phyloP scores from a whole-genome alignment of 2,888 invertebrate species.

The Octonoba sinensis region DNA sequence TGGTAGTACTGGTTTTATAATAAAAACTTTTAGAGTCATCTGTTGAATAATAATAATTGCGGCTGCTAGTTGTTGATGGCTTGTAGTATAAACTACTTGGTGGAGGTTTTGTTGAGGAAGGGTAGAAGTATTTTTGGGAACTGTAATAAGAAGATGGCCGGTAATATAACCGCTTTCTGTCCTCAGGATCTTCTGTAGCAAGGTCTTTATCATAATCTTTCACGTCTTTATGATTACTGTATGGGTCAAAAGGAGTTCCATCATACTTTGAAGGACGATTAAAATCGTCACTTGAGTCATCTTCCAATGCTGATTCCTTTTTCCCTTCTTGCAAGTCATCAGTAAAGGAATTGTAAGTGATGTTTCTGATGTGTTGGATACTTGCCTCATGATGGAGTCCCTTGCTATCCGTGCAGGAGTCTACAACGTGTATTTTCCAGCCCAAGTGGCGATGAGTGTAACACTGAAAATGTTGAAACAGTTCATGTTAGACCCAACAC shows the following conservation, averaged over 20 bases:
- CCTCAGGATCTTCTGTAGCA: background rate
- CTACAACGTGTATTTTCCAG: slow-evolving; percentile 91
- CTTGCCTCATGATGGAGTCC: slow-evolving; percentile 32
- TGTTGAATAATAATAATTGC: slow-evolving; percentile 14
- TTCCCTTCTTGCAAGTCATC: slow-evolving; percentile 42
- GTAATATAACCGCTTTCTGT: slow-evolving; percentile 1
- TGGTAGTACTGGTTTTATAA: slow-evolving; percentile 18
- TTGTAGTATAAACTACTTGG: background rate
- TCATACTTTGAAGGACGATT: slow-evolving; percentile 12
- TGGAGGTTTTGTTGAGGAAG: background rate
- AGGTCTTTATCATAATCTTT: background rate
- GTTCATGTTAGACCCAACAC: no score
- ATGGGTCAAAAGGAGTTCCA: slow-evolving; percentile 17
- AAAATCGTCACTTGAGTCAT: background rate
- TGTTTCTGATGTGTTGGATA: slow-evolving; percentile 35
- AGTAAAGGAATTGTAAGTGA: slow-evolving; percentile 32
- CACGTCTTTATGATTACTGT: background rate
- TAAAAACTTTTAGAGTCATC: slow-evolving; percentile 18
- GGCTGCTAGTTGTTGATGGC: background rate
- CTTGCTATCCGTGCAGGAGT: slow-evolving; percentile 71
- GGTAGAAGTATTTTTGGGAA: background rate
- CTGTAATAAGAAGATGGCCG: slow-evolving; percentile 10
- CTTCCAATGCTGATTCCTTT: slow-evolving; percentile 7
- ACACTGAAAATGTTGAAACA: slow-evolving; percentile 73
- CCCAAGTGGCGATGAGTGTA: slow-evolving; percentile 92